A percentile compares a stretch with the other conserved stretches of the same genome.
Conservation (phyloP, 2,888 invertebrate species). For the Myopa testacea region DNA sequence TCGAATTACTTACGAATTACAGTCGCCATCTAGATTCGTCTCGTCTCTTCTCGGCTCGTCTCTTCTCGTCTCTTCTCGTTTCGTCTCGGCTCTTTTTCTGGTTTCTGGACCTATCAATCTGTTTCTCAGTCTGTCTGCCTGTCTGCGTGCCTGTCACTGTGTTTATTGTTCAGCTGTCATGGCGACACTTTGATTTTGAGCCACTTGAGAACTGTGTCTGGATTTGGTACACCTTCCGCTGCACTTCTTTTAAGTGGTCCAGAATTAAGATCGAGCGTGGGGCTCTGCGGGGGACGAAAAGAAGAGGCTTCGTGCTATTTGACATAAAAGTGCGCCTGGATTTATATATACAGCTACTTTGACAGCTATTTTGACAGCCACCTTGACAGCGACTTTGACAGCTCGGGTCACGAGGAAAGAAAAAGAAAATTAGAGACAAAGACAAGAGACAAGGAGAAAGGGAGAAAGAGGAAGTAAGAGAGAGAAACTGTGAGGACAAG, state of each 20-base stretch:
- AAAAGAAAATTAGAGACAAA: no score
- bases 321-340: not conserved
- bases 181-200: not conserved
- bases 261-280: not conserved
- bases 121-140: not conserved
- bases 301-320: not conserved
- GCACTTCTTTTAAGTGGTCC: not conserved
- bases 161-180: conserved; percentile 36
- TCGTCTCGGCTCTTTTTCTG: not conserved
- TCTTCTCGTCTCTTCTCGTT: not conserved
- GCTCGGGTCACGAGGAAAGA: conserved; percentile 9
- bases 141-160: conserved; percentile 46
- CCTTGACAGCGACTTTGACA: conserved; percentile 48
- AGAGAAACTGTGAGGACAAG: no score
- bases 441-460: not conserved
- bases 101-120: conserved; percentile 38
- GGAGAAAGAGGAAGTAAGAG: not conserved
- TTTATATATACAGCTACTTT: conserved; percentile 9
- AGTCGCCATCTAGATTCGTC: not conserved
- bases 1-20: conserved; percentile 14
- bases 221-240: not conserved
- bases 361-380: no score
- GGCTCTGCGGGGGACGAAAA: not conserved
- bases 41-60: no score
- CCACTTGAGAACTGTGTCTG: not conserved